Conservation (phyloP, 2,113 vertebrate genomes). For the Amphiprion percula region DNA sequence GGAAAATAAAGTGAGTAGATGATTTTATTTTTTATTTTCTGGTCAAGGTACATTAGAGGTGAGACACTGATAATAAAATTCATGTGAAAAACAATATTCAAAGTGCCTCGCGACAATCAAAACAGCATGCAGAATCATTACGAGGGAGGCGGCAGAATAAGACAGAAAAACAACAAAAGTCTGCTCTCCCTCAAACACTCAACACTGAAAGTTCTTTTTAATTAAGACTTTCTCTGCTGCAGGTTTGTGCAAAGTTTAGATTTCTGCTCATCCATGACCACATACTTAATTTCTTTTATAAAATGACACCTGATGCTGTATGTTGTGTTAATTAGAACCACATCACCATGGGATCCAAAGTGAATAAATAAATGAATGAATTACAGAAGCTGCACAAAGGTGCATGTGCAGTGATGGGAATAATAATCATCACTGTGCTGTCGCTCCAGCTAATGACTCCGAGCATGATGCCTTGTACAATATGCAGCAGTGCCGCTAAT, state of each 20-base stretch:
- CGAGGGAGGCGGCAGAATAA: not conserved
- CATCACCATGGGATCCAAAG: conserved; percentile 34
- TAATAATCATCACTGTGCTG: conserved; percentile 65
- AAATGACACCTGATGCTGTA: conserved; percentile 7
- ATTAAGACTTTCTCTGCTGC: conserved; percentile 10
- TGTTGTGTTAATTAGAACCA: conserved; percentile 50
- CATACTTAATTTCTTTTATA: conserved; percentile 2
- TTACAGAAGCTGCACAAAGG: conserved; percentile 62
- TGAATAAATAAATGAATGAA: conserved; percentile 52
- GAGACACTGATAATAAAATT: not conserved
- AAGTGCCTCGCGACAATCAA: conserved; percentile 6
- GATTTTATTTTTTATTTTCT: not conserved
- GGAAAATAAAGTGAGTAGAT: not conserved
- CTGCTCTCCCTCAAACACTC: conserved; percentile 2
- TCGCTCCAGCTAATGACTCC: conserved; percentile 65
- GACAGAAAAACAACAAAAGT: conserved; percentile 10
- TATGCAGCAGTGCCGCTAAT: conserved; percentile 51
- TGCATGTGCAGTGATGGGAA: conserved; percentile 51
- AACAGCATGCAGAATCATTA: conserved; percentile 8
- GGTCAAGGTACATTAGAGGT: not conserved
- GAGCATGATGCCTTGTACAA: conserved; percentile 53
- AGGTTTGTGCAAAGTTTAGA: conserved; percentile 1
- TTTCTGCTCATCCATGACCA: not conserved
- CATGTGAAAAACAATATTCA: conserved; percentile 29
- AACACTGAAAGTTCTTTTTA: not conserved